Conservation (phyloP, 2,113 vertebrate species). For the Cephalopterus ornatus region DNA sequence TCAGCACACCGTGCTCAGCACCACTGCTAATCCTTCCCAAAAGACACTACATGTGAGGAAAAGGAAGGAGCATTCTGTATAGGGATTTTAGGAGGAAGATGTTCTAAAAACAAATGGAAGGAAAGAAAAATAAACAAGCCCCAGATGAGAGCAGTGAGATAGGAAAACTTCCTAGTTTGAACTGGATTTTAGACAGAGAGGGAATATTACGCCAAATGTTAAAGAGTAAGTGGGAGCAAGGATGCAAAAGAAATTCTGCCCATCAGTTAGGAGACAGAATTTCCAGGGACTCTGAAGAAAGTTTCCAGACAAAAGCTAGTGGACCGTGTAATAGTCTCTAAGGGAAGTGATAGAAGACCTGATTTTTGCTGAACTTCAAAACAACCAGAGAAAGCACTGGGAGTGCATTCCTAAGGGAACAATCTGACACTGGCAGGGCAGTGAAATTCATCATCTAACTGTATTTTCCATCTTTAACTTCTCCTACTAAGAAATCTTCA, state of each 20-base stretch:
- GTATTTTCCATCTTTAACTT: constrained; percentile 28
- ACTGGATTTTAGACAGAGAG: neutral
- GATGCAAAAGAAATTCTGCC: neutral
- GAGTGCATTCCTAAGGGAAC: neutral
- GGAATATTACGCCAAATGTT: neutral
- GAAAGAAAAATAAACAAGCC: neutral
- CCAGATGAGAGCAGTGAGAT: neutral
- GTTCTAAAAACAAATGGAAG: neutral
- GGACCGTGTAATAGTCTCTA: neutral
- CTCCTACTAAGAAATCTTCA: neutral
- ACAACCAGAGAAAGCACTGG: neutral
- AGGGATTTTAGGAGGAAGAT: neutral
- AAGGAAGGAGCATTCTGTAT: neutral
- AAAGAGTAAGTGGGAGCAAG: neutral
- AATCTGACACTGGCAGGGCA: neutral
- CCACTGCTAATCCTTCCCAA: neutral
- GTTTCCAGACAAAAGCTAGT: constrained; percentile 11
- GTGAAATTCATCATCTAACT: constrained; percentile 1
- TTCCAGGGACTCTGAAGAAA: neutral
- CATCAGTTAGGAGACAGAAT: neutral
- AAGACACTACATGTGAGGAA: neutral
- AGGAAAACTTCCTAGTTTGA: neutral
- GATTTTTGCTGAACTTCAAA: neutral
- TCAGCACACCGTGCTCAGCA: neutral
- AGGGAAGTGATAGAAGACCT: neutral